phyloP scores from a whole-genome alignment of 1,140 invertebrate species.

The Cecropterus lyciades region DNA sequence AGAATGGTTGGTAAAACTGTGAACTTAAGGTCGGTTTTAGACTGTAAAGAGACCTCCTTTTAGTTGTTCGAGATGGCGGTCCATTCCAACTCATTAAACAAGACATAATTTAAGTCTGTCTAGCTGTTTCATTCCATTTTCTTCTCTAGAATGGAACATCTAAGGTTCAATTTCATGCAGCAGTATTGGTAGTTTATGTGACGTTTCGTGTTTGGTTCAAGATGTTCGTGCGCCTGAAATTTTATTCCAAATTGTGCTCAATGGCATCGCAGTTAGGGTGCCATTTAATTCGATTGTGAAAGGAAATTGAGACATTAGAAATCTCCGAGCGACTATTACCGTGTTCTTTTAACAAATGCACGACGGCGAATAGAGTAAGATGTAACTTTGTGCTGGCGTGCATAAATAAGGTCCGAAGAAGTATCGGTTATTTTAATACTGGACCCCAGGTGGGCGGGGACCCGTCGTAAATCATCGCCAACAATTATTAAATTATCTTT shows the following conservation, averaged over 20 bases:
- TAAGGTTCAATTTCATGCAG: slow-evolving; percentile 50
- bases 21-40: slow-evolving; percentile 40
- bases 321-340: slow-evolving; percentile 77
- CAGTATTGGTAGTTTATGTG: slow-evolving; percentile 37
- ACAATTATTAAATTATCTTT: slow-evolving; percentile 84
- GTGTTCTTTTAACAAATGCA: slow-evolving; percentile 83
- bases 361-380: slow-evolving; percentile 72
- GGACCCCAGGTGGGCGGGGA: slow-evolving; percentile 74
- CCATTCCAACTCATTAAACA: slow-evolving; percentile 81
- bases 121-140: slow-evolving; percentile 46
- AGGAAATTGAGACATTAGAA: slow-evolving; percentile 83
- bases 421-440: slow-evolving; percentile 79
- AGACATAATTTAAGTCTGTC: slow-evolving; percentile 79
- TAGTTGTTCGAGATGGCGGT: slow-evolving; percentile 40
- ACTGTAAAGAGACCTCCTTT: slow-evolving; percentile 28
- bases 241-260: slow-evolving; percentile 47
- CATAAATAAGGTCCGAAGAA: slow-evolving; percentile 74
- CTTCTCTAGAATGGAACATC: no score
- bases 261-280: slow-evolving; percentile 42
- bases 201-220: slow-evolving; percentile 46
- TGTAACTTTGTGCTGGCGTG: slow-evolving; percentile 73
- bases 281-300: slow-evolving; percentile 41
- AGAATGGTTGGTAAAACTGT: slow-evolving; percentile 40
- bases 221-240: slow-evolving; percentile 57
- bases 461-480: slow-evolving; percentile 75